Conservation (phyloP, 2,888 invertebrate species). For the Petrophora chlorosata region DNA sequence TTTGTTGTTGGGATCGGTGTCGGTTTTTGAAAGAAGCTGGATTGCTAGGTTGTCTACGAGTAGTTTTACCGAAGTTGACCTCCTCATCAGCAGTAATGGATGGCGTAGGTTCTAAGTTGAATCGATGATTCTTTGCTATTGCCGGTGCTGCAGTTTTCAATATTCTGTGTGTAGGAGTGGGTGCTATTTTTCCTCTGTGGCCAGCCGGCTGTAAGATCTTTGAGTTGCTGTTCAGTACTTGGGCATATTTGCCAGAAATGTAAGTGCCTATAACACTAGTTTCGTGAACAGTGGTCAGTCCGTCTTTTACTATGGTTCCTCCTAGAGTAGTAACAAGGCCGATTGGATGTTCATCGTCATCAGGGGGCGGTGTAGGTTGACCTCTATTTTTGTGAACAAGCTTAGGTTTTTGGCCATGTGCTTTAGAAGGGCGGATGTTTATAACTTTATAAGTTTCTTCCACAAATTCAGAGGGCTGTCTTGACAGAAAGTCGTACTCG, state of each 20-base stretch:
- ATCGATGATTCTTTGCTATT: slow-evolving; percentile 78
- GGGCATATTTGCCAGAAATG: slow-evolving; percentile 94
- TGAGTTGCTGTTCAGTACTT: slow-evolving; percentile 92
- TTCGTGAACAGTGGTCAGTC: slow-evolving; percentile 92
- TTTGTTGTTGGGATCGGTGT: slow-evolving; percentile 71
- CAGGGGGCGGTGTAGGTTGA: slow-evolving; percentile 71
- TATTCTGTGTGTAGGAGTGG: slow-evolving; percentile 87
- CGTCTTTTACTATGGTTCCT: slow-evolving; percentile 92
- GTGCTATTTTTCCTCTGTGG: slow-evolving; percentile 86
- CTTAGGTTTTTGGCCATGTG: slow-evolving; percentile 73
- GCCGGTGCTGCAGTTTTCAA: slow-evolving; percentile 90
- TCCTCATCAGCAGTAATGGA: slow-evolving; percentile 86
- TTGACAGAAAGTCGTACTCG: slow-evolving; percentile 92
- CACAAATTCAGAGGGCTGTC: slow-evolving; percentile 92
- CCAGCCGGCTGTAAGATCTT: slow-evolving; percentile 81
- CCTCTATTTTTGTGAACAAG: slow-evolving; percentile 68
- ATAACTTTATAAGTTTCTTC: slow-evolving; percentile 94
- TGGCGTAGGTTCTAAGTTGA: slow-evolving; percentile 87
- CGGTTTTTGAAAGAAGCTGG: slow-evolving; percentile 84
- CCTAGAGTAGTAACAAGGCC: slow-evolving; percentile 93
- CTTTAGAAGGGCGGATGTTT: slow-evolving; percentile 89
- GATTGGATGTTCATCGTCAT: slow-evolving; percentile 88
- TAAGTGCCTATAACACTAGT: slow-evolving; percentile 95
- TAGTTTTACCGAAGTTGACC: slow-evolving; percentile 79
- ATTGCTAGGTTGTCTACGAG: slow-evolving; percentile 78